Base-by-base conservation (phyloP, 2,797 vertebrate species). In the Clarias laeviceps region DNA sequence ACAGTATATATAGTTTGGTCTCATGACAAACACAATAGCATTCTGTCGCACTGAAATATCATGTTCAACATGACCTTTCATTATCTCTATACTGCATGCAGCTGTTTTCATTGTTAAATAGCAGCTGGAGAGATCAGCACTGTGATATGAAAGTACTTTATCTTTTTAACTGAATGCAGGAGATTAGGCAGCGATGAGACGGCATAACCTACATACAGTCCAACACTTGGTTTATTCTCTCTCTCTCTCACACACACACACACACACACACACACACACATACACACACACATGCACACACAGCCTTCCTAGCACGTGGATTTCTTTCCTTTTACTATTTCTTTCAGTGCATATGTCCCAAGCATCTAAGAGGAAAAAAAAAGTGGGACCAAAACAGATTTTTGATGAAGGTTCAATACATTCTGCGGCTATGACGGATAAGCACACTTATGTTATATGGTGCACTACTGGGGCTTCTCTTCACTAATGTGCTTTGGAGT, bases 131-230 rank as follows among this genome's bases (percentile, higher is more conserved):
- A 84, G 65, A 64, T 50, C 20, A 79, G 50, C 32, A 78, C 32
- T 45, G 62, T 65, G 73, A 56, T 27, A 59, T 69, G 62, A 57
- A 59, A 61, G 45, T 50, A 50, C 69, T 54, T 18, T 32, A 79
- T 79, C 73, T 78, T 18, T 85, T 76, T 56, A 83, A 59, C 82
- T 66, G 69, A 92, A 84, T 82, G 88, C 89, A 89, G 82, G 89
- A 92, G 94, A 95, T 95, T 93, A 95, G 91, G 91, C 89, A 80
- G 73, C 81, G 83, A 88, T 88, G 91, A 92, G 77, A 86, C 74
- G 87, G 85, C 92, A 93, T 94, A 95, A 94, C 94, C 93, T 93
- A 95, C 89, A 94, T 94, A 91, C 89, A 85, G 84, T 84, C 88
- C 54, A 84, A 17, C 76, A n/a, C 73, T 91, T 88, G 91, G 90